Conservation (phyloP, 2,888 invertebrate genomes). For the Epistrophe grossulariae region DNA sequence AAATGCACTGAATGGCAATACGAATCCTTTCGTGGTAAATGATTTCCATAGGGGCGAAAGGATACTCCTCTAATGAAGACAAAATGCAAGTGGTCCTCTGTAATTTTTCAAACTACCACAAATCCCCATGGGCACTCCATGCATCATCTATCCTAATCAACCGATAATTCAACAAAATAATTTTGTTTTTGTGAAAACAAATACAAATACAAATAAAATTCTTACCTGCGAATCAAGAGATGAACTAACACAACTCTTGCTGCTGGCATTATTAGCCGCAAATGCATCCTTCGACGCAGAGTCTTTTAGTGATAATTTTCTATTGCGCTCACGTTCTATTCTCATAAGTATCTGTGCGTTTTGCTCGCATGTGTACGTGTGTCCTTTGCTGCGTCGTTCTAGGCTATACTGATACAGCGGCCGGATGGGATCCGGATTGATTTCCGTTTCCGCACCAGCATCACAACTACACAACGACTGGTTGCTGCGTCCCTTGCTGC, state of each 20-base stretch:
- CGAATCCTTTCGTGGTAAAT: background rate
- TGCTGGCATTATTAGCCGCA: conserved; percentile 3
- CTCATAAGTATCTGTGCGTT: conserved; percentile 84
- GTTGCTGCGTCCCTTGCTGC: conserved; percentile 83
- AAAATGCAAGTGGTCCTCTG: conserved; percentile 51
- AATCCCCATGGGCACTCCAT: background rate
- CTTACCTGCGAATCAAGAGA: conserved; percentile 79
- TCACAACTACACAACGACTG: conserved; percentile 84
- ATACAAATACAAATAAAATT: background rate
- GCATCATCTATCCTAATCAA: background rate
- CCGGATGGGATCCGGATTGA: conserved; percentile 82
- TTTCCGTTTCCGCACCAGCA: conserved; percentile 82
- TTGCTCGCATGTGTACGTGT: conserved; percentile 85
- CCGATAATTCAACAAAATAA: background rate
- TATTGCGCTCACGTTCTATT: conserved; percentile 83
- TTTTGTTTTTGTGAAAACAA: background rate
- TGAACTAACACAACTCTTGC: conserved; percentile 66
- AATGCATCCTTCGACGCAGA: conserved; percentile 56
- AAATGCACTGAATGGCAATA: background rate
- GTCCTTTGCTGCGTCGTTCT: conserved; percentile 84
- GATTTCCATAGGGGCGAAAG: background rate
- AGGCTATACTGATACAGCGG: conserved; percentile 84
- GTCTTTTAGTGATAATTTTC: conserved; percentile 79
- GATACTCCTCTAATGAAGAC: conserved; percentile 61
- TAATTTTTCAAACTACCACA: conserved; percentile 43